Conservation (phyloP, 2,888 invertebrate genomes). For the Harpalus rubripes region DNA sequence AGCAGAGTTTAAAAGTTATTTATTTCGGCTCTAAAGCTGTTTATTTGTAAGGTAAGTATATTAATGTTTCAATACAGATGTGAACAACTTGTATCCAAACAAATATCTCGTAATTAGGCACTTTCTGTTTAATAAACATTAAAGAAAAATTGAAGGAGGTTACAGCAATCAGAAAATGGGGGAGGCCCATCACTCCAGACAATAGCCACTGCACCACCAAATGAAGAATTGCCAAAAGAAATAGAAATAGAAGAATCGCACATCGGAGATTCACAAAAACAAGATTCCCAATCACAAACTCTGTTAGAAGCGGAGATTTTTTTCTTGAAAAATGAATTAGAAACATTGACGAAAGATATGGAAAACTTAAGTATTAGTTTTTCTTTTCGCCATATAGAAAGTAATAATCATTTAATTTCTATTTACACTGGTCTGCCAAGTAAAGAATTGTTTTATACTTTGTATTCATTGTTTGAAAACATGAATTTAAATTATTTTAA, state of each 20-base stretch:
- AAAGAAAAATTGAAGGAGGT: background rate
- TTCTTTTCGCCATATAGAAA: conserved; percentile 24
- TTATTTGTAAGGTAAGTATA: too few species aligned
- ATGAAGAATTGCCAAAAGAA: background rate
- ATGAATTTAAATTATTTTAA: conserved; percentile 34
- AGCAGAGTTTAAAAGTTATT: too few species aligned
- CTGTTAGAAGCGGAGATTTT: conserved; percentile 15
- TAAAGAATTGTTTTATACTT: conserved; percentile 19
- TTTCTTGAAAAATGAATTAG: conserved; percentile 24
- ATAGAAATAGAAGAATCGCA: conserved; percentile 3
- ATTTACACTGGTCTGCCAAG: conserved; percentile 27
- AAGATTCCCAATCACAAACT: conserved; percentile 11
- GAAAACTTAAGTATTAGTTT: conserved; percentile 24
- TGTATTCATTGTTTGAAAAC: conserved; percentile 23
- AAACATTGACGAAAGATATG: conserved; percentile 11
- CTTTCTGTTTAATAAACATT: too few species aligned
- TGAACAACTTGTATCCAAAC: too few species aligned
- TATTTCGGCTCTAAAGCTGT: too few species aligned
- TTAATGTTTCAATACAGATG: too few species aligned
- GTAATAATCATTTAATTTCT: conserved; percentile 10
- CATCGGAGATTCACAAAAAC: background rate
- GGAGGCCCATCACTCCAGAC: background rate
- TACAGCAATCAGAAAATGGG: conserved; percentile 9
- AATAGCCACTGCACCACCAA: background rate
- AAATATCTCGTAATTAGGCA: too few species aligned